phyloP scores from a whole-genome alignment of 1,140 invertebrate species.

The Penaeus chinensis region DNA sequence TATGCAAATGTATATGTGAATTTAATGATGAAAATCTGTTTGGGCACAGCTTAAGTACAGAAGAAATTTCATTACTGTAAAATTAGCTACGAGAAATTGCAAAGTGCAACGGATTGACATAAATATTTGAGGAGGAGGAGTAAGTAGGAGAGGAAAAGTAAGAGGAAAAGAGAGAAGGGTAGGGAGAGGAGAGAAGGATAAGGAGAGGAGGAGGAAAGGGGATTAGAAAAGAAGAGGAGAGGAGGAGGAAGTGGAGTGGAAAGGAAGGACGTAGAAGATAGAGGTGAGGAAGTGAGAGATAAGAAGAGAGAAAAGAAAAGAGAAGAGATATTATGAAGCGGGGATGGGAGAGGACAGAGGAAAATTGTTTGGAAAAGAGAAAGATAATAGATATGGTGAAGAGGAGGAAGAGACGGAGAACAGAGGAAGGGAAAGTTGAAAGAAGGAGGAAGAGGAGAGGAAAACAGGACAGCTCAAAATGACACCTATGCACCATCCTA shows the following conservation, averaged over 20 bases:
- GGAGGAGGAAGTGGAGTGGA: neutral
- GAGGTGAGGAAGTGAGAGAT: neutral
- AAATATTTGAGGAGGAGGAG: neutral
- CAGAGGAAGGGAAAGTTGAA: neutral
- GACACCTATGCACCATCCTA: too few species aligned
- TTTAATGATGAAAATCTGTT: too few species aligned
- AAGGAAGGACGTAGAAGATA: neutral
- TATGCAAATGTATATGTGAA: too few species aligned
- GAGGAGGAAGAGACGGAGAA: neutral
- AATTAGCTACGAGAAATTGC: too few species aligned
- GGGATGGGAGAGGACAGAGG: neutral
- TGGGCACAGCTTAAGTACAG: too few species aligned
- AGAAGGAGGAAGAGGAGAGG: neutral
- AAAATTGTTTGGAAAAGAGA: neutral
- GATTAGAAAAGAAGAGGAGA: neutral
- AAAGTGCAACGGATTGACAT: too few species aligned
- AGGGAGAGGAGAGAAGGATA: neutral
- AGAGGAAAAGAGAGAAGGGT: neutral
- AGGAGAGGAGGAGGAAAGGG: neutral
- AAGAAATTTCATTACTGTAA: too few species aligned
- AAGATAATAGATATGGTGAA: neutral
- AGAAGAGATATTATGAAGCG: neutral
- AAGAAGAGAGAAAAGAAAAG: neutral
- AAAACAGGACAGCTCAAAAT: neutral
- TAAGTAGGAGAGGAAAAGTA: too few species aligned